Base-by-base conservation (phyloP, 2,113 vertebrate species). In the Vulpes vulpes region DNA sequence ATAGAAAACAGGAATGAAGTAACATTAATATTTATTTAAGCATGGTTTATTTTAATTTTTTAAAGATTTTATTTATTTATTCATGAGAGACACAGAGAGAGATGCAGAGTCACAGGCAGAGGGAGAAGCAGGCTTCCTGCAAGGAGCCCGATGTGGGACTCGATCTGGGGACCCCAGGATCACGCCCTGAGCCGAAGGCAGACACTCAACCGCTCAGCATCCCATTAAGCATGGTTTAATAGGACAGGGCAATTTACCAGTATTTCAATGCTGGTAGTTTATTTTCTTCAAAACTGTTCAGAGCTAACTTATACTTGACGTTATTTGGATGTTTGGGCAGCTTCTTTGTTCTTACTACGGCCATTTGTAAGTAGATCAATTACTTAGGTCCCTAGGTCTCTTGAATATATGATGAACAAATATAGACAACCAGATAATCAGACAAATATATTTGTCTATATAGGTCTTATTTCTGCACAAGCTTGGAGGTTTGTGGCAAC, bases 311-410 rank as follows among this genome's bases (percentile, higher is more conserved):
- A 82, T 38, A 11, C 32, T 64, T 78, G 43, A 91, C 32, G 59
- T 78, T 14, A 74, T 94, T 91, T 86, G 64, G 35, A 82, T 86
- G 19, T 57, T 95, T 91, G 86, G 62, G 35, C 53, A 85, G 65
- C 38, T 83, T 71, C 65, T 95, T 84, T 96, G 49, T 73, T 93
- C 32, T 93, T 91, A 30, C 7, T 69, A 53, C 2, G 64, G 10
- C 81, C 69, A 92, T 92, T 95, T 91, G 51, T n/a, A 94, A 97
- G 67, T 83, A 71, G 30, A 78, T 78, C 67, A 86, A 51, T 93
- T 86, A 76, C 57, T 92, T 91, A 49, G 4, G 27, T 73, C 30
- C 16, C 51, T 83, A 35, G 51, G 27, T 64, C 16, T 92, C 84
- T 69, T 87, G 43, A 86, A 93, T 89, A 22, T n/a, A 83, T 62